Percentiles rank a stretch among this genome's conserved stretches.
phyloP scores from a whole-genome alignment of 2,113 vertebrate genomes.

The Phoxinus phoxinus region DNA sequence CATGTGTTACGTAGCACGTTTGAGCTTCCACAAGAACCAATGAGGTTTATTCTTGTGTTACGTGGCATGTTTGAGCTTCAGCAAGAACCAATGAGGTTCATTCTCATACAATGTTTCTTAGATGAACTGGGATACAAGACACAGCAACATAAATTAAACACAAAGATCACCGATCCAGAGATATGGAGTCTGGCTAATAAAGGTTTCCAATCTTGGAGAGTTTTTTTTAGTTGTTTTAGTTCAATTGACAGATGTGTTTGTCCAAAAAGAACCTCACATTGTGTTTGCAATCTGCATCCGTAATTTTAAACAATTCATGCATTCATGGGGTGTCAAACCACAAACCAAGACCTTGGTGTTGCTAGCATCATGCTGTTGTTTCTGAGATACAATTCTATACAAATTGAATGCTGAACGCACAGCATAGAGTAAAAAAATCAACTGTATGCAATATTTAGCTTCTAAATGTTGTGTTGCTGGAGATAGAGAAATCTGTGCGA shows the following conservation, averaged over 20 bases:
- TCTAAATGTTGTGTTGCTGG: neutral
- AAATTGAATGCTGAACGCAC: neutral
- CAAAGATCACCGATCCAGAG: neutral
- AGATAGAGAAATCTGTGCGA: neutral
- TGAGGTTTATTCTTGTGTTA: too few species aligned
- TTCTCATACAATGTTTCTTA: neutral
- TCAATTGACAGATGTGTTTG: neutral
- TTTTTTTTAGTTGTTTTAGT: neutral
- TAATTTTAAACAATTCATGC: constrained; percentile 9
- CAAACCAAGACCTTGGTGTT: neutral
- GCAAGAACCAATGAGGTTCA: too few species aligned
- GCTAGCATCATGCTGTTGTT: neutral
- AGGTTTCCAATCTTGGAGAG: neutral
- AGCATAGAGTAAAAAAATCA: neutral
- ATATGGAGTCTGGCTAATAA: neutral
- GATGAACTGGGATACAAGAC: neutral
- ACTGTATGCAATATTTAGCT: neutral
- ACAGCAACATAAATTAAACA: constrained; percentile 3
- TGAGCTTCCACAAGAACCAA: too few species aligned
- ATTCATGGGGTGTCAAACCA: neutral
- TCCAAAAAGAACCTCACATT: neutral
- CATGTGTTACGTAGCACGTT: too few species aligned
- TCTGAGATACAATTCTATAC: neutral
- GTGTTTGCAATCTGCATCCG: neutral
- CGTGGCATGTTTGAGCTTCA: too few species aligned